phyloP scores from a whole-genome alignment of 2,797 vertebrate species.

The Hyperoplus lanceolatus region DNA sequence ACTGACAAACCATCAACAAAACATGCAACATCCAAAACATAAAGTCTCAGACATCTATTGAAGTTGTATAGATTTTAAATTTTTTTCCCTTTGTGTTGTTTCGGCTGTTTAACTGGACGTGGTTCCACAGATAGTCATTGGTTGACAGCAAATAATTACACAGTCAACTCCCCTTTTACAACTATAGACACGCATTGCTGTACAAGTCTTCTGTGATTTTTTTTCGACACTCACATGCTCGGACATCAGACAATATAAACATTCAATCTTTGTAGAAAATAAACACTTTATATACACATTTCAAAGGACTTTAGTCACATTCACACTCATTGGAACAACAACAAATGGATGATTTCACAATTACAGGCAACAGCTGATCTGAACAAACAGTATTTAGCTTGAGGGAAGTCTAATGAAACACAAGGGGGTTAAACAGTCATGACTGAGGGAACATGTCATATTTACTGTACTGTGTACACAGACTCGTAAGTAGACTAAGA shows the following conservation, averaged over 20 bases:
- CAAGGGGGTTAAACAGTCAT: conserved; percentile 66
- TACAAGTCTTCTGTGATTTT: conserved; percentile 82
- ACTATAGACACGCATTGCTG: conserved; percentile 88
- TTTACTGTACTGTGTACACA: conserved; percentile 61
- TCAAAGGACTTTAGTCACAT: conserved; percentile 89
- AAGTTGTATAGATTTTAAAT: conserved; percentile 76
- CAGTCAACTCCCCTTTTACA: conserved; percentile 87
- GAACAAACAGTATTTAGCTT: conserved; percentile 78
- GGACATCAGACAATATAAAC: conserved; percentile 89
- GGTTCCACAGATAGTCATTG: conserved; percentile 85
- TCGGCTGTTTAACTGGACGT: conserved; percentile 78
- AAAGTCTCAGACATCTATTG: conserved; percentile 87
- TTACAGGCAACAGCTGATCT: conserved; percentile 82
- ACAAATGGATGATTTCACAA: conserved; percentile 84
- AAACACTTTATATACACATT: conserved; percentile 94
- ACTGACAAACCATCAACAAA: conserved; percentile 91
- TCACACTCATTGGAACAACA: conserved; percentile 84
- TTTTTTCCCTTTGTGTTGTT: conserved; percentile 77
- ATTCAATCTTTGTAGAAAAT: conserved; percentile 92
- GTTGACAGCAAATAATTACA: conserved; percentile 89
- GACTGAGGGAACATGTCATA: conserved; percentile 52
- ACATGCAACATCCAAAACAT: conserved; percentile 99
- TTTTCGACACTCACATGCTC: conserved; percentile 93
- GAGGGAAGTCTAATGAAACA: conserved; percentile 82
- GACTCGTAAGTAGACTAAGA: conserved; percentile 59